A percentile compares a stretch with the other conserved stretches of the same genome.
These are phyloP conservation scores for Blastobasis lacticolella DNA, from an alignment of 2,888 invertebrate species.

Conservation along the genomic window DNA sequence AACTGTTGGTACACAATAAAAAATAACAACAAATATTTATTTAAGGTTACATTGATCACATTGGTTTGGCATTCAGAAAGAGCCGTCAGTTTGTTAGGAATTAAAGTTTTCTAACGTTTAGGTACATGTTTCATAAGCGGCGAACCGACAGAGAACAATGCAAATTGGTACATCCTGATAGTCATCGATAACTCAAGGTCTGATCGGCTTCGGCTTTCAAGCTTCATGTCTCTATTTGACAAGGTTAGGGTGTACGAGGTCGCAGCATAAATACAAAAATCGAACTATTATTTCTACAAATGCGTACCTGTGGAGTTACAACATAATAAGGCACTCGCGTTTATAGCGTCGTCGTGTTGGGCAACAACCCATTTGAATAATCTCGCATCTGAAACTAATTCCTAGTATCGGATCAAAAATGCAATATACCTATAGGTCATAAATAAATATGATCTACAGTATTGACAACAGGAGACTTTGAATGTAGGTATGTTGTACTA, in stretches of 20 bases:
- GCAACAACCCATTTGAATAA: slow-evolving; percentile 12
- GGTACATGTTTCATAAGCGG: slow-evolving; percentile 6
- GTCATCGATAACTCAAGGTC: slow-evolving; percentile 57
- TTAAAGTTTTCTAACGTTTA: slow-evolving; percentile 3
- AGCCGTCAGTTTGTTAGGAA: not conserved
- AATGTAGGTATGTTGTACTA: no score
- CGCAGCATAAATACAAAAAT: slow-evolving; percentile 26
- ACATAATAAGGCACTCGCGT: slow-evolving; percentile 16
- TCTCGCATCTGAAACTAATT: slow-evolving; percentile 3
- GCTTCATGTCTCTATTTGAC: slow-evolving; percentile 43
- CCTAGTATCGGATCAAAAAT: not conserved
- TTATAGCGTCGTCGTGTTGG: slow-evolving; percentile 8
- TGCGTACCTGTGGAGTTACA: slow-evolving; percentile 12
- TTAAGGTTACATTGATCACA: not conserved
- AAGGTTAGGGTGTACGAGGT: slow-evolving; percentile 41
- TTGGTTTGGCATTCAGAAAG: not conserved
- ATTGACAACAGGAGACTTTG: no score
- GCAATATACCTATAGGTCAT: no score
- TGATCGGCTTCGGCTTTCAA: slow-evolving; percentile 34
- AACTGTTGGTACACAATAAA: no score
- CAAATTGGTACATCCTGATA: slow-evolving; percentile 54
- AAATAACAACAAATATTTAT: no score
- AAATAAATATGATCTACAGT: no score
- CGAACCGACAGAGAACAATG: slow-evolving; percentile 34
- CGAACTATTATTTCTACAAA: slow-evolving; percentile 27